Percentiles rank a stretch among this genome's conserved stretches.
These are phyloP conservation scores for Suillia variegata DNA, from an alignment of 2,888 invertebrate genomes.

Conservation along the genomic window DNA sequence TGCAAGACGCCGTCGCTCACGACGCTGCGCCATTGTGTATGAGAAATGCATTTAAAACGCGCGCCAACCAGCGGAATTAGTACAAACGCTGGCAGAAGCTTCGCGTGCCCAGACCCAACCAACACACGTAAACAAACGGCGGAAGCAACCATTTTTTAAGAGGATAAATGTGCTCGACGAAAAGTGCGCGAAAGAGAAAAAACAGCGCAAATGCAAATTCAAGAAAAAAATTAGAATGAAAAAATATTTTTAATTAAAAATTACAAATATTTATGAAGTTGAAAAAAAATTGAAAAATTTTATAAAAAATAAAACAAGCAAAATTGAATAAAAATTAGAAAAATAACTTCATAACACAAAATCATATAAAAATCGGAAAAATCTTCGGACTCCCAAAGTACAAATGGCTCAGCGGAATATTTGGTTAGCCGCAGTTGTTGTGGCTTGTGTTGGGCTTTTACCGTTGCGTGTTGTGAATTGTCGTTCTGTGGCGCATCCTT, in stretches of 20 bases:
- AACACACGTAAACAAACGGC: constrained; percentile 28
- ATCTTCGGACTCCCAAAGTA: background rate
- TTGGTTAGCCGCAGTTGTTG: no score
- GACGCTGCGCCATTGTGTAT: no score
- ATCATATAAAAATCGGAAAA: background rate
- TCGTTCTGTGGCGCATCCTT: constrained; percentile 16
- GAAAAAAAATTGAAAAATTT: constrained; percentile 8
- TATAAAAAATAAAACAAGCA: background rate
- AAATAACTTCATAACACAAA: constrained; percentile 4
- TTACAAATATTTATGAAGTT: constrained; percentile 3
- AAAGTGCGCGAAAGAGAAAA: constrained; percentile 7
- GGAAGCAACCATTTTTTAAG: constrained; percentile 25
- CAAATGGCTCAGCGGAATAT: no score
- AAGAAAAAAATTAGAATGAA: constrained; percentile 13
- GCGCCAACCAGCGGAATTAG: constrained; percentile 30
- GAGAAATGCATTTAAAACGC: constrained; percentile 42
- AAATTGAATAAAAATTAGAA: constrained; percentile 11
- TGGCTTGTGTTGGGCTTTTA: background rate
- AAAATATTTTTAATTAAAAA: no score
- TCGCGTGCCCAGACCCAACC: constrained; percentile 18
- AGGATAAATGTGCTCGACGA: no score
- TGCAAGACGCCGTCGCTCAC: constrained; percentile 16
- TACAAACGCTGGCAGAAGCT: constrained; percentile 28
- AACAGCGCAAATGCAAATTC: background rate
- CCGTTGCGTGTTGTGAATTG: constrained; percentile 27